These are phyloP conservation scores for Psilopsiagon aurifrons DNA, from an alignment of 2,113 vertebrate genomes.

Conservation along the genomic window DNA sequence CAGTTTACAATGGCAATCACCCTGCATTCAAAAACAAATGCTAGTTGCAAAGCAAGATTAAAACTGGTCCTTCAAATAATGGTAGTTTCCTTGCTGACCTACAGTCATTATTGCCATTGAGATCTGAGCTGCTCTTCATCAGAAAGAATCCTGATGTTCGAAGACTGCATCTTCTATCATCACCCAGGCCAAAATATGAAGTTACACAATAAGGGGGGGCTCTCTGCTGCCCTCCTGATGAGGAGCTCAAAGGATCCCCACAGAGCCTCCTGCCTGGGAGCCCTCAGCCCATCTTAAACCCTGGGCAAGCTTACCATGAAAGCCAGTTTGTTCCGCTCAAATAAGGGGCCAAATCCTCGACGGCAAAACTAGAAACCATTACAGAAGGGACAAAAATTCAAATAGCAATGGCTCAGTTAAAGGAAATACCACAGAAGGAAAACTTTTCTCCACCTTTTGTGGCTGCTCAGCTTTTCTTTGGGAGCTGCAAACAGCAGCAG, in stretches of 20 bases:
- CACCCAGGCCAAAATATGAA: neutral
- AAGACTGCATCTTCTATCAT: neutral
- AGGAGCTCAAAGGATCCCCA: neutral
- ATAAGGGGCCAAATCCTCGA: neutral
- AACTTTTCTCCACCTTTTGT: neutral
- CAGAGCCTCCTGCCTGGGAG: neutral
- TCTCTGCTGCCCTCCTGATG: neutral
- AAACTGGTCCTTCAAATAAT: neutral
- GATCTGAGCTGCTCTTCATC: neutral
- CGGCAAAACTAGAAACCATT: neutral
- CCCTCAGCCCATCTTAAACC: neutral
- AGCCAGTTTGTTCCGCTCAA: neutral
- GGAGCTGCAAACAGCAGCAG: neutral
- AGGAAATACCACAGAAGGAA: neutral
- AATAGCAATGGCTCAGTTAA: neutral
- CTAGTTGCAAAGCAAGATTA: neutral
- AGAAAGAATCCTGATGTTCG: neutral
- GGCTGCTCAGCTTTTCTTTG: neutral
- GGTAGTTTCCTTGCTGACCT: neutral
- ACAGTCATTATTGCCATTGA: neutral
- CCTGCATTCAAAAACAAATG: neutral
- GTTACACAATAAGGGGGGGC: neutral
- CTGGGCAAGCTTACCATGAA: neutral
- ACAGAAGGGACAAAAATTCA: neutral
- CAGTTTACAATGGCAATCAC: neutral